These are phyloP conservation scores for Xanthorhoe designata DNA, from an alignment of 2,888 invertebrate species.

Conservation along the genomic window DNA sequence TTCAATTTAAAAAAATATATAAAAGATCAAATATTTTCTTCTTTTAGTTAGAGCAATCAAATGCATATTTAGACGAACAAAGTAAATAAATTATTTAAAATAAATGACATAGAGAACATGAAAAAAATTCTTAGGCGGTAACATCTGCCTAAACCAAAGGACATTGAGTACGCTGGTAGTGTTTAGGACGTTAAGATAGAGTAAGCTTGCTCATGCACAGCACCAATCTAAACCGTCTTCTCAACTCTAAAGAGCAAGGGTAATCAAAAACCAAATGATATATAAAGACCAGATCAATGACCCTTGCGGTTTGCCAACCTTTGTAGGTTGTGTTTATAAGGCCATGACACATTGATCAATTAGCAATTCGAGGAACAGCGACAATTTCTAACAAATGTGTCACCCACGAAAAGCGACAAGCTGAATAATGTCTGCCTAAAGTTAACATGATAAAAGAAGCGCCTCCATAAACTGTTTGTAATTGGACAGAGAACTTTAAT, in stretches of 20 bases:
- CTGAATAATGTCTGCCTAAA: slow-evolving; percentile 53
- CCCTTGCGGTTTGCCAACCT: neutral
- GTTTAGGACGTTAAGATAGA: no score
- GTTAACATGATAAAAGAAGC: slow-evolving; percentile 56
- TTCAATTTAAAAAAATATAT: no score
- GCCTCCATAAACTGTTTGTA: slow-evolving; percentile 57
- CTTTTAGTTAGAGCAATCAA: no score
- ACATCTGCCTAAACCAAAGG: no score
- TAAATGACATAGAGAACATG: no score
- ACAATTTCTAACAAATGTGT: slow-evolving; percentile 49
- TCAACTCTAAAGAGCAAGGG: no score
- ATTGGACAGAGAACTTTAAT: slow-evolving; percentile 71
- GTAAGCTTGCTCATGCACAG: no score
- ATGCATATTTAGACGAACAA: no score
- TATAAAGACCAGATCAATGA: neutral
- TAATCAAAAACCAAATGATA: neutral
- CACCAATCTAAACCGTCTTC: no score
- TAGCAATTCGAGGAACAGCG: slow-evolving; percentile 32
- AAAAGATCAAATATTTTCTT: neutral
- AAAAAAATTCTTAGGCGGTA: no score
- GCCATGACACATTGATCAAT: slow-evolving; percentile 14
- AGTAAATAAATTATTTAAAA: no score
- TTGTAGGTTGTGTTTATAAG: neutral
- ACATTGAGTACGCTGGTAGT: no score
- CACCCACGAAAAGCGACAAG: slow-evolving; percentile 53